These are phyloP conservation scores for Pachycephala philippinensis DNA, from an alignment of 2,113 vertebrate genomes.

Conservation along the genomic window DNA sequence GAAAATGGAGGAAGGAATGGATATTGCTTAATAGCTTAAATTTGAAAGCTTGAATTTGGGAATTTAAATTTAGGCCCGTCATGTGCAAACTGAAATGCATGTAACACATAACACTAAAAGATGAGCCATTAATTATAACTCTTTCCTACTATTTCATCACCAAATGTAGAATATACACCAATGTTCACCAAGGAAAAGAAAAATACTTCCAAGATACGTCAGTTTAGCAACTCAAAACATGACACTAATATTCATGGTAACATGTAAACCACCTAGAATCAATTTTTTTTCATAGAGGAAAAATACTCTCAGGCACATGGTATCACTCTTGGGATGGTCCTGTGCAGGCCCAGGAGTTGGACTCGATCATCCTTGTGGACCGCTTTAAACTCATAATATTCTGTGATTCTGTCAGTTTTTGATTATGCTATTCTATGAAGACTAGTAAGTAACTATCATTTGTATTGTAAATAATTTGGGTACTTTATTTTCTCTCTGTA, in stretches of 20 bases:
- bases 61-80: neutral
- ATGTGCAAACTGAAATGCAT: neutral
- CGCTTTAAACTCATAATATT: neutral
- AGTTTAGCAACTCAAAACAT: neutral
- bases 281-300: neutral
- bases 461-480: neutral
- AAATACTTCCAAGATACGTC: neutral
- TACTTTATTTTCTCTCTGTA: neutral
- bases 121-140: neutral
- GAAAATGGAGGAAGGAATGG: neutral
- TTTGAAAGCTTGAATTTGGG: neutral
- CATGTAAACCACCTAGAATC: neutral
- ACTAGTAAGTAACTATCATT: neutral
- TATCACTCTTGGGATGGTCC: neutral
- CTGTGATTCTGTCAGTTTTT: neutral
- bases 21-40: neutral
- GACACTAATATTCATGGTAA: neutral
- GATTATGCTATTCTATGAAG: neutral
- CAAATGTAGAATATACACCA: neutral
- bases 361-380: neutral
- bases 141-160: neutral
- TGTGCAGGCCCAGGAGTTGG: neutral
- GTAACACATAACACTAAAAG: neutral
- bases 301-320: neutral
- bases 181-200: neutral